Evolutionary conservation across 2,888 invertebrate genomes (phyloP).

Genomic region (Eledone cirrhosa): DNA sequence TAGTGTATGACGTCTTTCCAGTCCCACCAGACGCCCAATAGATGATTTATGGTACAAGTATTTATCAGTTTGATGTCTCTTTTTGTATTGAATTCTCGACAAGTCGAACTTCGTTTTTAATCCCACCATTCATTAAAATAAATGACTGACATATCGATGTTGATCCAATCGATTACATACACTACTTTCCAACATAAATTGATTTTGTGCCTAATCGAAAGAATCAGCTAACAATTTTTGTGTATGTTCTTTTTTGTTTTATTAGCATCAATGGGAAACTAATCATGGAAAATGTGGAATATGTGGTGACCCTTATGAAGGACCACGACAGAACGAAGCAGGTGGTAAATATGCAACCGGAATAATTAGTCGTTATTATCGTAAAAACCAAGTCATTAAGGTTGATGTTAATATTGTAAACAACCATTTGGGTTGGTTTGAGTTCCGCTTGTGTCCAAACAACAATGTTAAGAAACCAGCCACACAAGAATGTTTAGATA

Average conservation of each 20-base stretch:
- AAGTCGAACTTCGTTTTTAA: too few species aligned
- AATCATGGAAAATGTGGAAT: conserved; percentile 81
- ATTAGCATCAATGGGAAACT: conserved; percentile 40
- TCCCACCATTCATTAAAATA: too few species aligned
- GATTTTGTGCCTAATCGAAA: background rate
- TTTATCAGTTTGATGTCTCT: too few species aligned
- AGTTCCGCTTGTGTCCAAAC: conserved; percentile 58
- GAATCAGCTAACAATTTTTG: background rate
- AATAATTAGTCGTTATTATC: conserved; percentile 50
- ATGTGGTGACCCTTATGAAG: conserved; percentile 82
- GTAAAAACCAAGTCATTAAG: conserved; percentile 48
- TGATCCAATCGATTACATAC: too few species aligned
- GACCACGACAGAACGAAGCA: conserved; percentile 54
- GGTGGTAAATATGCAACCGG: conserved; percentile 57
- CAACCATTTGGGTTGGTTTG: conserved; percentile 61
- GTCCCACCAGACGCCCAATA: too few species aligned
- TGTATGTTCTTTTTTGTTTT: background rate
- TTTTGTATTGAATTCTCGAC: too few species aligned
- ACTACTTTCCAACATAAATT: background rate
- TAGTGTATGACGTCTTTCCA: too few species aligned
- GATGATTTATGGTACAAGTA: too few species aligned
- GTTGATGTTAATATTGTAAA: conserved; percentile 55
- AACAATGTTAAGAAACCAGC: conserved; percentile 33
- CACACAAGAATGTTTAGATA: conserved; percentile 42
- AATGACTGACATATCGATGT: too few species aligned